Conservation (phyloP, 1,140 invertebrate species). For the Lordiphosa clarofinis region DNA sequence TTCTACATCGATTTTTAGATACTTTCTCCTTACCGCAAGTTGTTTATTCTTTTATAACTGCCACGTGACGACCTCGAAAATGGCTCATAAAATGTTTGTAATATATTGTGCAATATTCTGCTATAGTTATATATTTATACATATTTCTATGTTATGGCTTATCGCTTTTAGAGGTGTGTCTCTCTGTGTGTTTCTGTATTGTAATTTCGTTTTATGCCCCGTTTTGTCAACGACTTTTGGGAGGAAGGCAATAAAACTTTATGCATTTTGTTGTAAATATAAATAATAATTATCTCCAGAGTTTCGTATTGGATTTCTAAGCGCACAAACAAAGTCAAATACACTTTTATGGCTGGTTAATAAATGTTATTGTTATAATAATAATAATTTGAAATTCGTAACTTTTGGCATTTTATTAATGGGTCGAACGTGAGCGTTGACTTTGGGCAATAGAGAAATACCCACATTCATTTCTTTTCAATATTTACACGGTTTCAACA, state of each 20-base stretch:
- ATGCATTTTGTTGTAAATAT: constrained; percentile 76
- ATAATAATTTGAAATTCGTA: constrained; percentile 76
- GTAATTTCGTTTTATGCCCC: constrained; percentile 70
- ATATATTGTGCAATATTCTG: constrained; percentile 57
- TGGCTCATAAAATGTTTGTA: constrained; percentile 39
- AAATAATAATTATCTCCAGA: constrained; percentile 68
- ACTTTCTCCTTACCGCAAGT: not conserved
- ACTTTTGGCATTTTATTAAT: constrained; percentile 78
- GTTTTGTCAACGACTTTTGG: constrained; percentile 69
- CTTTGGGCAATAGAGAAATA: constrained; percentile 10
- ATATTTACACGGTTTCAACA: constrained; percentile 43
- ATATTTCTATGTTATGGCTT: constrained; percentile 30
- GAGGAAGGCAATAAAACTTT: constrained; percentile 61
- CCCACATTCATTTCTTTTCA: constrained; percentile 26
- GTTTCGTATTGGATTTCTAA: constrained; percentile 45
- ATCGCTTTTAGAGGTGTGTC: constrained; percentile 24
- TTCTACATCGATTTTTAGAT: constrained; percentile 20
- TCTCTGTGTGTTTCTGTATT: constrained; percentile 41
- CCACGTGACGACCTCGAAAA: constrained; percentile 22
- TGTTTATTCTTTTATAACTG: constrained; percentile 40
- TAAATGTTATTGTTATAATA: constrained; percentile 74
- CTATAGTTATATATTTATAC: constrained; percentile 33
- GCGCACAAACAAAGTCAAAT: constrained; percentile 27
- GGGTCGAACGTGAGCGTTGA: constrained; percentile 68
- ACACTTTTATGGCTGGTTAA: constrained; percentile 27